Evolutionary conservation across 2,797 vertebrate genomes (phyloP).

Genomic region (Rhabdomys pumilio): DNA sequence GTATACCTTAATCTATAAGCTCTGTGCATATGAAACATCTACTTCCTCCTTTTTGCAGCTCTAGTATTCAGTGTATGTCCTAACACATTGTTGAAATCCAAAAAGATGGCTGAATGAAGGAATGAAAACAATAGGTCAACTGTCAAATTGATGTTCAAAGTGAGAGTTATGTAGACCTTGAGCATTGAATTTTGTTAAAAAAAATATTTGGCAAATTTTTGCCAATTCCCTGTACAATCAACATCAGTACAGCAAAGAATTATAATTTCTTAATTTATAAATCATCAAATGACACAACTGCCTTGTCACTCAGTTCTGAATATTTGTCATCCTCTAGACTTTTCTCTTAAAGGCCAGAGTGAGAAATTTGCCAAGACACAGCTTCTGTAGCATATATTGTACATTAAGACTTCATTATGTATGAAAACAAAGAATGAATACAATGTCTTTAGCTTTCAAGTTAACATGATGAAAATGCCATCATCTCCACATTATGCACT

Average conservation of each 20-base stretch:
- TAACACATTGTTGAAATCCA: neutral
- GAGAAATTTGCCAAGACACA: neutral
- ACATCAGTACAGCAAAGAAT: neutral
- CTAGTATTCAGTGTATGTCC: neutral
- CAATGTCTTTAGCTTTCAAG: neutral
- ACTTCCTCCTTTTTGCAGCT: neutral
- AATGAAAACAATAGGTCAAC: neutral
- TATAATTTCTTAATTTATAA: neutral
- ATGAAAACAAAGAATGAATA: neutral
- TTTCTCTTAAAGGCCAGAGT: slow-evolving; percentile 7
- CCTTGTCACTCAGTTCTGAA: neutral
- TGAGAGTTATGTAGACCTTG: neutral
- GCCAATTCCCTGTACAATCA: neutral
- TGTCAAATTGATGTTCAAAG: neutral
- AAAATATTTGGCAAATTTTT: neutral
- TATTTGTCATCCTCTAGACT: neutral
- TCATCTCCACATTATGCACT: neutral
- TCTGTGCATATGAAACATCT: neutral
- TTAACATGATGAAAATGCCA: neutral
- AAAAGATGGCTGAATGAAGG: neutral
- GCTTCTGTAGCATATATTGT: neutral
- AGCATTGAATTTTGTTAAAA: neutral
- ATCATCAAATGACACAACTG: neutral
- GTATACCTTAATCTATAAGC: neutral
- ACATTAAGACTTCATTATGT: neutral